Evolutionary conservation across 2,113 vertebrate genomes (phyloP).

Genomic region (Mirza zaza): DNA sequence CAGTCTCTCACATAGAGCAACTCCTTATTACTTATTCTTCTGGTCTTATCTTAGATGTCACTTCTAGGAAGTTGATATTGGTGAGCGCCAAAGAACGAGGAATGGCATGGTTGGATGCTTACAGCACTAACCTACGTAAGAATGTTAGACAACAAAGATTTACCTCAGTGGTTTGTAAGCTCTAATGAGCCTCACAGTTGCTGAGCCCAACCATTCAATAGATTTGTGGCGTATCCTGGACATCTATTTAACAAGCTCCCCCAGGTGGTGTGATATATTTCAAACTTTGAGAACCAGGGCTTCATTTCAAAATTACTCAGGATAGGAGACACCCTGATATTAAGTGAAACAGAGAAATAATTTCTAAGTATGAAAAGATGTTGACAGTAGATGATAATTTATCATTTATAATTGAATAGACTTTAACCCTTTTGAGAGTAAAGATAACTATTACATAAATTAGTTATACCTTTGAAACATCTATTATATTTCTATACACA

Average conservation of each 20-base stretch:
- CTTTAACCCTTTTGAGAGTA: background rate
- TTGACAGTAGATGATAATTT: background rate
- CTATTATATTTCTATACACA: background rate
- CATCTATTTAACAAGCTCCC: background rate
- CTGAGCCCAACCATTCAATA: background rate
- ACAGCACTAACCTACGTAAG: background rate
- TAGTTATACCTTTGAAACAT: slow-evolving; percentile 1
- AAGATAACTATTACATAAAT: background rate
- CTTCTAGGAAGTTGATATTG: background rate
- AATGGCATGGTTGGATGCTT: background rate
- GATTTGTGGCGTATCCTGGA: background rate
- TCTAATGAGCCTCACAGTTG: background rate
- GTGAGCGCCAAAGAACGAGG: background rate
- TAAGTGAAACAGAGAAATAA: background rate
- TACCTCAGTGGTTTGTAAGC: background rate
- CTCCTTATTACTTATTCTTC: background rate
- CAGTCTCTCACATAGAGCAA: background rate
- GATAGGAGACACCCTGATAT: background rate
- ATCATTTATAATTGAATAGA: background rate
- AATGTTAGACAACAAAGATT: background rate
- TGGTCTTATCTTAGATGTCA: background rate
- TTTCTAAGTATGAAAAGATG: background rate
- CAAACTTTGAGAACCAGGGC: background rate
- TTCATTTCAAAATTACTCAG: background rate
- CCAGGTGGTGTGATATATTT: background rate